Evolutionary conservation across 2,888 invertebrate species (phyloP), one percentile per base, ranked within the genome.

Genomic region (Ganaspis brasiliensis): DNA sequence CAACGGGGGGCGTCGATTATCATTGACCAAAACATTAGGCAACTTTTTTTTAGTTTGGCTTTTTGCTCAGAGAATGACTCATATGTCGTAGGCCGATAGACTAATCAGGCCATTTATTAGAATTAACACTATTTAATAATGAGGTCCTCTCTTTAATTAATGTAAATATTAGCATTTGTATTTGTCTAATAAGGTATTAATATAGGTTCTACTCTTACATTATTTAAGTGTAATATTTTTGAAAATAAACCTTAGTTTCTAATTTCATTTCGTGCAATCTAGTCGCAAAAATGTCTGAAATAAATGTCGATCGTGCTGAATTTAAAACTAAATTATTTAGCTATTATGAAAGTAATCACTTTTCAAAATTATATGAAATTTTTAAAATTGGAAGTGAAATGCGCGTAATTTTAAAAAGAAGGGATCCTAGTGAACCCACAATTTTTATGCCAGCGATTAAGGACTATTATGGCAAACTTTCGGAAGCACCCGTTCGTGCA

Each of bases 401-500:
- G 40, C 40, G 9, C 4, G 12, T 40, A 10, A 40, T 40, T 40
- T 40, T 40, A 40, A 40, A 40, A 40, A 40, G 40, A 40, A 40
- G 9, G 2, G 12, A 10, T 9, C 40, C 10, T 2, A 40, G 40
- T 40, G 40, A 40, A 40, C 40, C 40, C 4, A 6, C 8, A 12
- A 40, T 40, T 12, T 40, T 40, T 10, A 40, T 40, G 40, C 5
- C 8, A 12, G 40, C 40, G 9, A 40, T 40, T 12, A 10, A 40
- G 40, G 40, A 40, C 8, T 40, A 40, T 10, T 40, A 40, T 40
- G 40, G 10, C 40, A 40, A 40, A 12, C 40, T 40, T 40, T 40
- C 12, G 9, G 40, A 40, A 40, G 40, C 40, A 40, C 72, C 37
- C 72, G 74, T 31, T 67, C 55, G 72, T 40, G 8, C 40, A 40